Percentiles rank a stretch among this genome's conserved stretches.
phyloP scores from a whole-genome alignment of 2,797 vertebrate genomes.

The Pseudochirops cupreus region DNA sequence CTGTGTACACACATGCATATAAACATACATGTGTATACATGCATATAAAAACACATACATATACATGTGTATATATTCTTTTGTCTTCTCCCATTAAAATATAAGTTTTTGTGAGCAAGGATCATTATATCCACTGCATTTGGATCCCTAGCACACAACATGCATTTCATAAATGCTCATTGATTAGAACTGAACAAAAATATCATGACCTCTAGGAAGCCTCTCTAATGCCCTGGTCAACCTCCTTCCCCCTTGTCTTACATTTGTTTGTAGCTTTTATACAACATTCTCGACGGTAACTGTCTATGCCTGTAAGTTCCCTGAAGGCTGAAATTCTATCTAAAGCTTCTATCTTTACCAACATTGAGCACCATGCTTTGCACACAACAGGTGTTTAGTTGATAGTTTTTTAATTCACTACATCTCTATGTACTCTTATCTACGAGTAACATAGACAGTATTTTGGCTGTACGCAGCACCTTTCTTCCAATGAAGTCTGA shows the following conservation, averaged over 20 bases:
- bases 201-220: background rate
- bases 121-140: background rate
- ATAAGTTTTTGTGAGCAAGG: background rate
- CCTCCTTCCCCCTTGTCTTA: background rate
- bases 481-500: background rate
- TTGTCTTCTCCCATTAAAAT: accelerated
- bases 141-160: no score
- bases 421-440: background rate
- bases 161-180: no score
- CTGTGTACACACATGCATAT: no score
- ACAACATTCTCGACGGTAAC: background rate
- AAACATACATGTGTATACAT: no score
- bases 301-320: background rate
- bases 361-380: no score
- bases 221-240: background rate
- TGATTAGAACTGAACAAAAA: background rate
- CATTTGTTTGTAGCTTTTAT: background rate
- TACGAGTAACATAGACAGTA: background rate
- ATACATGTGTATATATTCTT: no score
- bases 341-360: background rate
- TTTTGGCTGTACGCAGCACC: background rate
- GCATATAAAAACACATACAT: no score
- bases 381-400: background rate
- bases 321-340: background rate
- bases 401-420: background rate